Evolutionary conservation across 2,113 vertebrate genomes (phyloP).

Genomic region (Coracopsis vasa): DNA sequence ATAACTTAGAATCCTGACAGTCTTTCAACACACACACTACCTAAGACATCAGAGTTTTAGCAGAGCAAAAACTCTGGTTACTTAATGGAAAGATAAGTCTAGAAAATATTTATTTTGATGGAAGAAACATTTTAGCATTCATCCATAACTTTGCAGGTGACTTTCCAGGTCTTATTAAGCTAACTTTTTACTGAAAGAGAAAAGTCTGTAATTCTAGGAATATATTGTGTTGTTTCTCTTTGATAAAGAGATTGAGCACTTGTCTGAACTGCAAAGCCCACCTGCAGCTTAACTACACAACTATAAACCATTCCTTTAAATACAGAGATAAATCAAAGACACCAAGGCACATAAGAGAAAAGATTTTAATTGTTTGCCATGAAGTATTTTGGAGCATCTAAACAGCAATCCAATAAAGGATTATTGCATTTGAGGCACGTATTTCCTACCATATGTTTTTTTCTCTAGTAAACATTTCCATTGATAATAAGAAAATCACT

Average conservation of each 20-base stretch:
- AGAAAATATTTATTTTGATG: not conserved
- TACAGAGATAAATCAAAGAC: not conserved
- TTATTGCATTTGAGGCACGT: not conserved
- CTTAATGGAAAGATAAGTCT: not conserved
- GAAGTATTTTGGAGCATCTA: not conserved
- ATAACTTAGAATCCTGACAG: not conserved
- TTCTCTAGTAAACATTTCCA: not conserved
- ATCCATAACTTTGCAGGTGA: not conserved
- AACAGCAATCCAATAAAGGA: not conserved
- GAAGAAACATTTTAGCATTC: not conserved
- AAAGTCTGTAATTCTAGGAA: not conserved
- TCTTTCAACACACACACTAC: not conserved
- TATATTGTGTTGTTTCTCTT: not conserved
- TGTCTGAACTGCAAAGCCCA: not conserved
- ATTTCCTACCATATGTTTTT: not conserved
- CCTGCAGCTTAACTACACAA: not conserved
- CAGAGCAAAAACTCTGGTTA: not conserved
- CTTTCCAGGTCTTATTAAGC: not conserved
- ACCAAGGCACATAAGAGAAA: not conserved
- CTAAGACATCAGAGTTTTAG: not conserved
- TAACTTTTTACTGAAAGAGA: not conserved
- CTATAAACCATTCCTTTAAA: not conserved
- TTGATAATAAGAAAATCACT: not conserved
- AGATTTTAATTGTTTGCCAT: not conserved
- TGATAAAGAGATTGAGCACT: not conserved